Conservation (phyloP, 1,140 invertebrate genomes). For the Achroia grisella region DNA sequence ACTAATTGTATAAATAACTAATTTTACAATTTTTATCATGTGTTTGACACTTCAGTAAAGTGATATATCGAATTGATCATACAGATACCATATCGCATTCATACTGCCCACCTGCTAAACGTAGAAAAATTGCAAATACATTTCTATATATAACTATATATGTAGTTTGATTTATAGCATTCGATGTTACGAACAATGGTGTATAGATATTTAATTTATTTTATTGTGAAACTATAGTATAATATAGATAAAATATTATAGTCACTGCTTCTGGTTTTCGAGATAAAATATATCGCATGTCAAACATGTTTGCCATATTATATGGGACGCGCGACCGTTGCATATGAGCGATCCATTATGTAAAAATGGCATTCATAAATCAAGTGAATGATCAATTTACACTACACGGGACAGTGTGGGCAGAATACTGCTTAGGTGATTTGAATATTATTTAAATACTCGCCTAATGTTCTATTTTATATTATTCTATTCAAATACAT, state of each 20-base stretch:
- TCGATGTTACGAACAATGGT: slow-evolving; percentile 1
- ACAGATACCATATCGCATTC: not conserved
- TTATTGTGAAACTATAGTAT: slow-evolving; percentile 1
- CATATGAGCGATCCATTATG: slow-evolving; percentile 19
- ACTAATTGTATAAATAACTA: no score
- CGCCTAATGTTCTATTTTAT: no score
- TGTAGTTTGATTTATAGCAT: slow-evolving; percentile 1
- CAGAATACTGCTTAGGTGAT: slow-evolving; percentile 28
- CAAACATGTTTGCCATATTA: not conserved
- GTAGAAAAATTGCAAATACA: not conserved
- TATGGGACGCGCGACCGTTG: slow-evolving; percentile 1
- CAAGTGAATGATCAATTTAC: slow-evolving; percentile 37
- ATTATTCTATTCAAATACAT: no score
- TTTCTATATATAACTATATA: not conserved
- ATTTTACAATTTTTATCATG: no score
- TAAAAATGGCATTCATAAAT: slow-evolving; percentile 42
- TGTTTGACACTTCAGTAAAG: no score
- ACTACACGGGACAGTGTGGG: slow-evolving; percentile 35
- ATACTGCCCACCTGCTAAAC: slow-evolving; percentile 4
- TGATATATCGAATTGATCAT: not conserved
- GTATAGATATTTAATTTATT: slow-evolving; percentile 5
- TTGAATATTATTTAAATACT: slow-evolving; percentile 29
- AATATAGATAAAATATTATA: slow-evolving; percentile 1
- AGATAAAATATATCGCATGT: slow-evolving; percentile 4
- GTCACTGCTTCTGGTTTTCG: not conserved